Conservation (phyloP, 1,140 invertebrate genomes). For the Scaptomyza hsui region DNA sequence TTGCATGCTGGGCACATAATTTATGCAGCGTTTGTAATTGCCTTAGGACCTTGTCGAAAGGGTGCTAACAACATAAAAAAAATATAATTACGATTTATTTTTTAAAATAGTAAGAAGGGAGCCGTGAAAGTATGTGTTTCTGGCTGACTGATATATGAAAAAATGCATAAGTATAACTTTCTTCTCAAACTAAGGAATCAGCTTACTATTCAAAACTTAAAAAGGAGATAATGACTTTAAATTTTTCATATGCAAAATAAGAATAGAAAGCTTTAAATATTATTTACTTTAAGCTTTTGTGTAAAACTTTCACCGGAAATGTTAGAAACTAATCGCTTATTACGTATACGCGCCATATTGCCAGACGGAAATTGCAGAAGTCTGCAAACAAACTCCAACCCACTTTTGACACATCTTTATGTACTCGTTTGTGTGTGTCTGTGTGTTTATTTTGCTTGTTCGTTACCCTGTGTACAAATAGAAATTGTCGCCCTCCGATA, state of each 20-base stretch:
- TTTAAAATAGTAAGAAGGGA: not conserved
- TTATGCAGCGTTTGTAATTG: constrained; percentile 31
- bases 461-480: constrained; percentile 41
- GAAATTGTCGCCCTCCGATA: constrained; percentile 40
- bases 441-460: constrained; percentile 2
- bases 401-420: constrained; percentile 35
- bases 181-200: too few relatives aligned
- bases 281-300: not conserved
- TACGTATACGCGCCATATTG: constrained; percentile 67
- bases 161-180: too few relatives aligned
- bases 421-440: constrained; percentile 21
- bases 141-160: too few relatives aligned
- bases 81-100: not conserved
- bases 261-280: not conserved
- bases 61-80: not conserved
- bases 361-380: constrained; percentile 72
- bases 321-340: constrained; percentile 26
- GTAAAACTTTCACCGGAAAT: constrained; percentile 10
- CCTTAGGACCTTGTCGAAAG: constrained; percentile 1
- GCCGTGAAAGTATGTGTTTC: too few relatives aligned
- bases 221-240: not conserved
- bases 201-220: too few relatives aligned
- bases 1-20: constrained; percentile 14
- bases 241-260: too few relatives aligned
- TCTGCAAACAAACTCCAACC: constrained; percentile 64